A percentile compares a stretch with the other conserved stretches of the same genome.
Evolutionary conservation across 2,888 invertebrate genomes (phyloP).

Genomic region (Exephanes ischioxanthus): DNA sequence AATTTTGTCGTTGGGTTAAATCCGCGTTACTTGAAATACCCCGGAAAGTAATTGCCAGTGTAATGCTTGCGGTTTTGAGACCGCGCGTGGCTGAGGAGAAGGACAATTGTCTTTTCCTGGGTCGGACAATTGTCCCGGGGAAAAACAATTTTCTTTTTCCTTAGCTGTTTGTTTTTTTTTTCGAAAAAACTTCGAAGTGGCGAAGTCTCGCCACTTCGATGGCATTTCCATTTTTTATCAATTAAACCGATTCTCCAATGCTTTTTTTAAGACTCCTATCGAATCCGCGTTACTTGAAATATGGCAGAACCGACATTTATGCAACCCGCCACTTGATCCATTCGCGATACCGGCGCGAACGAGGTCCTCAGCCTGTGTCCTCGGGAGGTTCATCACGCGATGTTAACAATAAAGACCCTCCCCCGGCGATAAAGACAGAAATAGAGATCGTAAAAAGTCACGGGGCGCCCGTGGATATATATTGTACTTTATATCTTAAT

Average conservation of each 20-base stretch:
- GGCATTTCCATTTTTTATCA: neutral
- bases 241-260: slow-evolving; percentile 1
- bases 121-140: too few relatives aligned
- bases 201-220: neutral
- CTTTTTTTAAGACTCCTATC: neutral
- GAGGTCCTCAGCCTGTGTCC: slow-evolving; percentile 2
- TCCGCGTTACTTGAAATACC: too few relatives aligned
- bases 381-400: slow-evolving; percentile 34
- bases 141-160: too few relatives aligned
- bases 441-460: slow-evolving; percentile 51
- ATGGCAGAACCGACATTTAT: neutral
- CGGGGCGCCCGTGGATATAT: slow-evolving; percentile 35
- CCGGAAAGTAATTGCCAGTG: too few relatives aligned
- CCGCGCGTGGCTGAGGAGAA: too few relatives aligned
- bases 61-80: too few relatives aligned
- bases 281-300: neutral
- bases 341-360: neutral
- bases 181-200: too few relatives aligned
- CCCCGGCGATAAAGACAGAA: slow-evolving; percentile 55
- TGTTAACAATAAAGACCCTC: slow-evolving; percentile 45
- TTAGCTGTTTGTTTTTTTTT: too few relatives aligned
- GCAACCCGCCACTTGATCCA: neutral
- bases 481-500: slow-evolving; percentile 55
- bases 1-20: too few relatives aligned
- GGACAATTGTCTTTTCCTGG: too few relatives aligned